These are phyloP conservation scores for Schizothorax lantsangensis DNA, from an alignment of 2,797 vertebrate species.

Conservation along the genomic window DNA sequence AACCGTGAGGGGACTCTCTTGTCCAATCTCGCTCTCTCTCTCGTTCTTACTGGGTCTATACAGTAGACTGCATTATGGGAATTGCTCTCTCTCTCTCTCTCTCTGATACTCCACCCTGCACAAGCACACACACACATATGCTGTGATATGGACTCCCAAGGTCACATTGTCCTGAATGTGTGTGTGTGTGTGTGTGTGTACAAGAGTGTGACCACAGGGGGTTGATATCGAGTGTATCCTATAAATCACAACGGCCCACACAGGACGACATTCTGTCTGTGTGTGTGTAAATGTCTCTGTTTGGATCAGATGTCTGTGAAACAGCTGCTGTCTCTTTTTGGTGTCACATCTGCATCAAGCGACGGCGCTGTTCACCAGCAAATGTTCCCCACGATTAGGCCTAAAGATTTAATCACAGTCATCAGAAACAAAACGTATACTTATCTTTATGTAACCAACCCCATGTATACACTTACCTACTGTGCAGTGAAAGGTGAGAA, in stretches of 20 bases:
- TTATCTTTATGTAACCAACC: background rate
- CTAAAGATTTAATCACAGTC: constrained; percentile 37
- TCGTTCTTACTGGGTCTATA: constrained; percentile 22
- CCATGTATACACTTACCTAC: background rate
- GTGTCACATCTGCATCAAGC: constrained; percentile 16
- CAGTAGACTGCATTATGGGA: constrained; percentile 37
- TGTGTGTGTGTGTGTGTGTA: constrained; percentile 26
- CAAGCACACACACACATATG: constrained; percentile 56
- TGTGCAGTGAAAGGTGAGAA: background rate
- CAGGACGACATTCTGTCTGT: constrained; percentile 16
- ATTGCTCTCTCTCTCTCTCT: constrained; percentile 50
- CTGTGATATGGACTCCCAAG: constrained; percentile 69
- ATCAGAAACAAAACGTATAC: background rate
- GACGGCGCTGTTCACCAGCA: background rate
- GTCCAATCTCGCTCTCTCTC: background rate
- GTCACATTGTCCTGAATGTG: constrained; percentile 72
- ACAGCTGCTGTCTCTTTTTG: constrained; percentile 24
- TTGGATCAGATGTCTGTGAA: constrained; percentile 12
- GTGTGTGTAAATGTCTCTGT: constrained; percentile 19
- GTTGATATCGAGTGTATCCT: constrained; percentile 37
- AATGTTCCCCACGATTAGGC: constrained; percentile 22
- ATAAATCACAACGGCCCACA: constrained; percentile 43
- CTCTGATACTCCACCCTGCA: constrained; percentile 55
- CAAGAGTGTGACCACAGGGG: constrained; percentile 40
- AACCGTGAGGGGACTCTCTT: background rate